Evolutionary conservation across 35 echinoderm and acorn worm species (phyloP), one percentile per base, ranked within the genome.

Genomic region (Eucidaris tribuloides): DNA sequence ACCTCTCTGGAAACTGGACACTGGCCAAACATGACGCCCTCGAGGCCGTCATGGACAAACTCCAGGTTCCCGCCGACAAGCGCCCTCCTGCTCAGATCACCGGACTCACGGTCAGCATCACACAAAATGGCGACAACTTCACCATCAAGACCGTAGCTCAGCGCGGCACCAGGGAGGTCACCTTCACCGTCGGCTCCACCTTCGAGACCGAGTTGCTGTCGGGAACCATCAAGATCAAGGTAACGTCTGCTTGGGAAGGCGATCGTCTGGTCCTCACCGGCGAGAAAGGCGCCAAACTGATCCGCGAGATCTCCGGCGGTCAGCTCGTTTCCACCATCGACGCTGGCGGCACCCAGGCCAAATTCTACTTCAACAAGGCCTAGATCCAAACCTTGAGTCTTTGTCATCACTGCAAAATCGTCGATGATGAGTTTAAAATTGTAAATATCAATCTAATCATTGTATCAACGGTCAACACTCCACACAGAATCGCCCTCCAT

Each of bases 111-210:
- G 35, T 93, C 7, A 57, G 46, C 9, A 93, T 93, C 37, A 66
- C 25, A 3, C 91, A 93, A 54, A 28, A 88, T 77, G 90, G 91
- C 20, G 79, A 93, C 65, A 81, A 58, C 80, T 93, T 93, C 84
- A 83, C 37, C 24, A 79, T 93, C 60, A 87, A 52, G 4, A 86
- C 84, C 62, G 76, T 63, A 19, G 78, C 84, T 41, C 63, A 54
- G 35, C 79, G 76, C 17, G 84, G 91, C 24, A 84, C 78, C 37
- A 63, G 77, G 2, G 85, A 46, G 24, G 71, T 41, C 45, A 32
- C 30, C 45, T 87, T 92, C 84, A 76, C 90, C 61, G 84, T 92
- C 18, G 83, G 83, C 27, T 19, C 28, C 29, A 23, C 76, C n/a
- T 82, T 79, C 44, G 79, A 81, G 71, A 83, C 50, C 6, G 81